These are phyloP conservation scores for Dallia pectoralis DNA, from an alignment of 2,797 vertebrate genomes.

Conservation along the genomic window DNA sequence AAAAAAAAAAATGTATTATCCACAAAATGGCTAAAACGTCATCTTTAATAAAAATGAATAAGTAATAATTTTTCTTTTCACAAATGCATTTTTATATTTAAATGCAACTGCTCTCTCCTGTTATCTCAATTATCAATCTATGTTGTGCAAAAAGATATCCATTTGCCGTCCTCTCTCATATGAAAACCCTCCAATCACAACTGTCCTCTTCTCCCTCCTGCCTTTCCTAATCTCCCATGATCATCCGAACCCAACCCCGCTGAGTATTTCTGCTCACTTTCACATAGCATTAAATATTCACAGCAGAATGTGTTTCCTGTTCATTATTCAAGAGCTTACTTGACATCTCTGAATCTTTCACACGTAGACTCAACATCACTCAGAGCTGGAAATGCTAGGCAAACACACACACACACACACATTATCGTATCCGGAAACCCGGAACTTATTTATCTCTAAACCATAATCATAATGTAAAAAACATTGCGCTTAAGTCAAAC, in stretches of 20 bases:
- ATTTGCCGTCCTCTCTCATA: not conserved
- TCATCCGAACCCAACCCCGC: conserved; percentile 20
- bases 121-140: too few species aligned
- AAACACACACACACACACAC: not conserved
- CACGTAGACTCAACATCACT: conserved; percentile 19
- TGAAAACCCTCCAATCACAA: conserved; percentile 5
- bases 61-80: too few species aligned
- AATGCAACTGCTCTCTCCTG: not conserved
- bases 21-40: too few species aligned
- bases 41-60: too few species aligned
- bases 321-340: conserved; percentile 70
- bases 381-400: conserved; percentile 24
- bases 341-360: conserved; percentile 71
- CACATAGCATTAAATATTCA: conserved; percentile 73
- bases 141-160: too few species aligned
- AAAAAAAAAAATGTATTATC: too few species aligned
- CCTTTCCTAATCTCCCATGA: conserved; percentile 6
- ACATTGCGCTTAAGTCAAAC: too few species aligned
- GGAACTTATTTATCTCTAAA: too few species aligned
- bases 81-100: too few species aligned
- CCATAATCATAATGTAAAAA: too few species aligned
- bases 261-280: conserved; percentile 68
- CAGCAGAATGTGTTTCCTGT: conserved; percentile 61
- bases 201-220: not conserved
- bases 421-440: too few species aligned